Evolutionary conservation across 2,113 vertebrate species (phyloP), one percentile per base, ranked within the genome.

Genomic region (Patagioenas fasciata): DNA sequence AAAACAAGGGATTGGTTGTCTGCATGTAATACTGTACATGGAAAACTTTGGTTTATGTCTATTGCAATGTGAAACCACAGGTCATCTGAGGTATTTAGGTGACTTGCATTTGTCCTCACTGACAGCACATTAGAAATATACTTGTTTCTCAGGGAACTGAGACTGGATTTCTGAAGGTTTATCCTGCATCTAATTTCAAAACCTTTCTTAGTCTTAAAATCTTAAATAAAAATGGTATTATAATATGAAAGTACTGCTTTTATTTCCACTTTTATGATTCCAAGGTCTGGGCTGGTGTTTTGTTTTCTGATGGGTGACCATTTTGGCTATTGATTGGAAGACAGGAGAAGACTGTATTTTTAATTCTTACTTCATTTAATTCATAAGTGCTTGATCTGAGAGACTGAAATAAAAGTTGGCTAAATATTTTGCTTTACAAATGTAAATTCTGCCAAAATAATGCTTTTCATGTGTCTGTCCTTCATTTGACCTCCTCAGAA

Each of bases 401-500:
- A 86, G 25, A 71, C 15, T 42, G 57, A 75, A 89, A 83, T 51
- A 34, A n/a, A 82, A 87, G 6, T 53, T 61, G 72, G 64, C n/a
- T n/a, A 73, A 66, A 65, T 95, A 54, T 72, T 95, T 87, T 91
- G 25, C 61, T 94, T 92, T 89, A 36, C 47, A 82, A 40, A 51
- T 64, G 16, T 42, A 60, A 60, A 42, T 88, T 25, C 21, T 79
- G 81, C 60, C 31, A 48, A 77, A 88, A 44, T 32, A 70, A 34
- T 71, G n/a, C 24, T 78, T 78, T 88, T 82, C 11, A 6, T 69
- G 36, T 80, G 3, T 47, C 29, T 93, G 87, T 80, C 88, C 92
- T 95, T 96, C 77, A 53, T 87, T 42, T 96, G 91, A 93, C 79
- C 81, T 93, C 53, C 44, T 57, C 14, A 58, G 72, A 67, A 77